Conservation (phyloP, 1,140 invertebrate genomes). For the Nymphalis io region DNA sequence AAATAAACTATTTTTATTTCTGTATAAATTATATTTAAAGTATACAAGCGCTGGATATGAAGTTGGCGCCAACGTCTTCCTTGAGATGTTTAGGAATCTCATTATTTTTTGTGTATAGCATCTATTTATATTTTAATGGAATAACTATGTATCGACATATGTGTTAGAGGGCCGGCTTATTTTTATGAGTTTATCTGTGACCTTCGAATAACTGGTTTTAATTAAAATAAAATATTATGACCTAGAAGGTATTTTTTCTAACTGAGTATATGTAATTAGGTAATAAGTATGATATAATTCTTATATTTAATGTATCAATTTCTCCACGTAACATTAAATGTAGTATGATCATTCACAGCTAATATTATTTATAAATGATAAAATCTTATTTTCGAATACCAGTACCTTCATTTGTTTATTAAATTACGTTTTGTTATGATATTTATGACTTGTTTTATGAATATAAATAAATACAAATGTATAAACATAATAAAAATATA, state of each 20-base stretch:
- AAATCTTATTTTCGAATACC: no score
- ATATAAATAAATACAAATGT: not conserved
- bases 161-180: not conserved
- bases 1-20: not conserved
- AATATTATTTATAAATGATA: no score
- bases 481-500: no score
- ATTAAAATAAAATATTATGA: conserved; percentile 3
- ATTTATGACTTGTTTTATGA: not conserved
- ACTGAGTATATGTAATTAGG: no score
- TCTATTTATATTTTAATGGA: not conserved
- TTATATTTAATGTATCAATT: no score
- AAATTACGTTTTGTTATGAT: not conserved
- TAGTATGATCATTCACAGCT: no score
- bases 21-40: conserved; percentile 1
- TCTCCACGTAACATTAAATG: no score
- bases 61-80: not conserved
- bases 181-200: not conserved
- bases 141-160: not conserved
- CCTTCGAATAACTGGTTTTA: conserved; percentile 2
- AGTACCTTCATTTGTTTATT: no score
- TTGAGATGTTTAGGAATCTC: not conserved
- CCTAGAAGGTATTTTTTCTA: not conserved
- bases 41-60: not conserved
- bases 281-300: no score
- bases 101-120: not conserved